Conservation (phyloP, 2,888 invertebrate species). For the Heliconius charithonia region DNA sequence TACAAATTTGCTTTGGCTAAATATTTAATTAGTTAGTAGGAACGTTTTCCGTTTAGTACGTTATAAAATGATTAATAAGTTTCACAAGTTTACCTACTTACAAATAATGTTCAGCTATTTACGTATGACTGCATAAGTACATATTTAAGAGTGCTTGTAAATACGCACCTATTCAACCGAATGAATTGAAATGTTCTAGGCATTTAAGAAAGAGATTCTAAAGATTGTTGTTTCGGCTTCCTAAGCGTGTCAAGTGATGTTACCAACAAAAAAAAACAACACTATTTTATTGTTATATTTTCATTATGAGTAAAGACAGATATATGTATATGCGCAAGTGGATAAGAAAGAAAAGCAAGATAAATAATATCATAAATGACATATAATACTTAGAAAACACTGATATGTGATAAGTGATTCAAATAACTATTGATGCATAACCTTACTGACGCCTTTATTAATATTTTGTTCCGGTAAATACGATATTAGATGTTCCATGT, state of each 20-base stretch:
- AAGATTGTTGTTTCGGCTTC: background rate
- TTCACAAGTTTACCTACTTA: background rate
- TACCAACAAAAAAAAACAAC: conserved; percentile 6
- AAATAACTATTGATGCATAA: conserved; percentile 19
- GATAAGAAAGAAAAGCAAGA: conserved; percentile 2
- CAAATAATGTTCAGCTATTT: background rate
- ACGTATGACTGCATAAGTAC: background rate
- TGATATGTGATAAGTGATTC: background rate
- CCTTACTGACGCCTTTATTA: conserved; percentile 3
- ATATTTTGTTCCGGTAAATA: background rate
- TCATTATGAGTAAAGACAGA: background rate
- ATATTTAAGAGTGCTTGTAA: background rate
- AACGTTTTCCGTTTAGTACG: background rate
- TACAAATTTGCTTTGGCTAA: background rate
- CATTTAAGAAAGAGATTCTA: conserved; percentile 9
- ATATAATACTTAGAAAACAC: conserved; percentile 33
- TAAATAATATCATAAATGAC: background rate
- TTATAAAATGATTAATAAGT: background rate
- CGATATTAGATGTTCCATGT: background rate
- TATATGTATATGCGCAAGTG: background rate
- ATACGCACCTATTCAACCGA: conserved; percentile 5
- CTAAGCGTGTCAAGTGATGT: background rate
- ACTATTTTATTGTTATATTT: background rate
- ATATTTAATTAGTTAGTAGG: background rate
- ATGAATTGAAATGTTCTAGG: conserved; percentile 1